Conservation (phyloP, 1,140 invertebrate species). For the Drosophila pectinifera region DNA sequence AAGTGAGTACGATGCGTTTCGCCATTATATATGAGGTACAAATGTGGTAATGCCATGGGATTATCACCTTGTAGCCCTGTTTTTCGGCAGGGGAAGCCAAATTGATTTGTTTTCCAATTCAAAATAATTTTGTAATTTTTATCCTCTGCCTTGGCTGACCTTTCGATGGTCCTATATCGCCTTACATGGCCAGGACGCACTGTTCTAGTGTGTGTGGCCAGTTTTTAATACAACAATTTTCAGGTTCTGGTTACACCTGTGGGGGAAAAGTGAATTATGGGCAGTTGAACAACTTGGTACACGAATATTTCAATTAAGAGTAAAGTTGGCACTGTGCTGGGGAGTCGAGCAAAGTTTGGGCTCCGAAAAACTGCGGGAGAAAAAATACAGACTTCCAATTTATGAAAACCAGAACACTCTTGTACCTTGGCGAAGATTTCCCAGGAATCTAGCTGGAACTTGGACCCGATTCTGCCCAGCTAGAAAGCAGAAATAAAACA, state of each 20-base stretch:
- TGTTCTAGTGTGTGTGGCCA: not conserved
- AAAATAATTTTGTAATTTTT: not conserved
- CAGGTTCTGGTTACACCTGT: constrained; percentile 22
- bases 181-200: constrained; percentile 10
- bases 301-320: constrained; percentile 70
- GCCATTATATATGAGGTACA: constrained; percentile 9
- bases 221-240: constrained; percentile 19
- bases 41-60: not conserved
- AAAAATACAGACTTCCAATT: no score
- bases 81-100: no score
- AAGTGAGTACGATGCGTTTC: constrained; percentile 26
- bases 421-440: constrained; percentile 19
- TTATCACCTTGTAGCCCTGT: not conserved
- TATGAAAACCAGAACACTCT: no score
- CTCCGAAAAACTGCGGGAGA: no score
- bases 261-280: constrained; percentile 60
- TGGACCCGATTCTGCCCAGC: no score
- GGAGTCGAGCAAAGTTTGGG: not conserved
- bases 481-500: no score
- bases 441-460: constrained; percentile 29
- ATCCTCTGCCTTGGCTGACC: no score
- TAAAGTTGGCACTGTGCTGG: constrained; percentile 46
- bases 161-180: no score
- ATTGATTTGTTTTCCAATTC: not conserved
- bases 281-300: constrained; percentile 64